Base-by-base conservation (phyloP, 1,140 invertebrate genomes). In the Lepidurus apus region DNA sequence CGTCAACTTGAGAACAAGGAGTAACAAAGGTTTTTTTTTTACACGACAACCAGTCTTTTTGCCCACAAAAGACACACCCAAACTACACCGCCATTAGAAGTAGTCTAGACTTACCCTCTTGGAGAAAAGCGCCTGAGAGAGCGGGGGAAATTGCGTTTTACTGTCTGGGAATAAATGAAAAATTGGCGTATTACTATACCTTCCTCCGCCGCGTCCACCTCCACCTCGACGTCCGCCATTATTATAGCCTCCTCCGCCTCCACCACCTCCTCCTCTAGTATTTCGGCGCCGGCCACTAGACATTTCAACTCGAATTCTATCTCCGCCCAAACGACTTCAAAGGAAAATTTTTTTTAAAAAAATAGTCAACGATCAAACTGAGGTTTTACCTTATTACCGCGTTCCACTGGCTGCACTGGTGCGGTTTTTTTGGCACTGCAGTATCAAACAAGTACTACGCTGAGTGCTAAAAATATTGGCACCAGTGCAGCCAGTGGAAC, bases 221-320 rank as follows among this genome's bases (percentile, higher is more conserved):
- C 82, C 77, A 43, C 81, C 82, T n/a, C 80, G 74, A 76, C 80
- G 76, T 79, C 87, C 34, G 34, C 34, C 34, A 34, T 34, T 34
- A 34, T 4, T 34, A 34, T 34, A 34, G 34, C 34, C 86, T 76
- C 88, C 85, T 80, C 88, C 83, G 74, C 88, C 86, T 43, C 87
- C 85, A 75, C 87, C 85, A 77, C 86, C 85, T 43, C 88, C 84
- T 21, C 87, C 86, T 11, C 90, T 81, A 42, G 77, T 77, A 77
- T 43, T 80, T 24, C 81, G 86, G 77, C 89, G 87, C 78, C 91
- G 89, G 78, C 92, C 92, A 80, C 92, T 89, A 44, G 92, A 93
- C 81, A 95, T 91, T 87, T 95, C 93, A 77, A 95, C 93, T 82
- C 92, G 88, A 77, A 94, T 87, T 82, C 93, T 93, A 79, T 91